Evolutionary conservation across 2,888 invertebrate genomes (phyloP), one percentile per base, ranked within the genome.

Genomic region (Sminthurides aquaticus): DNA sequence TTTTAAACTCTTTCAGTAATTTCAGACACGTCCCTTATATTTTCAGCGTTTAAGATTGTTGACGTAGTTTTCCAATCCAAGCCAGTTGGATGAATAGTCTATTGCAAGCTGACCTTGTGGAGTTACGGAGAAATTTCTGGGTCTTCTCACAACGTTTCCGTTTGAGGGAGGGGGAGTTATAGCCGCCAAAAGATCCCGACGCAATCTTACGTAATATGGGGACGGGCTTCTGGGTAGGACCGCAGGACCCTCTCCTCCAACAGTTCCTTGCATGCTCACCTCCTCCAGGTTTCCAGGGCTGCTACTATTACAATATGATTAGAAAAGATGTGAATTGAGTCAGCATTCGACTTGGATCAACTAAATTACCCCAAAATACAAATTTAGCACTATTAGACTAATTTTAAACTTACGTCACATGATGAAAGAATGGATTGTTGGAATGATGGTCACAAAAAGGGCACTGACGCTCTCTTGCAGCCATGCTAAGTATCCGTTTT

Each of bases 51-150:
- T 72, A 27, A 70, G 25, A 64, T 65, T 70, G 48, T 67, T 66
- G 5, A 73, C 64, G 54, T 73, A 73, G n/a, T 67, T 61, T 49
- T 73, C 73, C 26, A 73, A 57, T 3, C 73, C 70, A 55, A 63
- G 66, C 73, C 73, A 73, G 59, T 73, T 73, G 0, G 69, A 67
- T 0, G 71, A 70, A 49, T 73, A 73, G 65, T 73, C 73, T 49
- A 73, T 73, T 34, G 68, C 63, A 15, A 73, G 69, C 43, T 69
- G 69, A n/a, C 73, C 73, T 52, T 71, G 69, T 25, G 68, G 62
- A 48, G 69, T 67, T 57, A 73, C 67, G 22, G 71, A 70, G 64
- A 73, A 73, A 60, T 71, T 73, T 22, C 65, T 56, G 2, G 71
- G 71, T 34, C 49, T 62, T 18, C 49, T 5, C 2, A 43, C 11